Base-by-base conservation (phyloP, 2,888 invertebrate genomes). In the Caenorhabditis doughertyi region DNA sequence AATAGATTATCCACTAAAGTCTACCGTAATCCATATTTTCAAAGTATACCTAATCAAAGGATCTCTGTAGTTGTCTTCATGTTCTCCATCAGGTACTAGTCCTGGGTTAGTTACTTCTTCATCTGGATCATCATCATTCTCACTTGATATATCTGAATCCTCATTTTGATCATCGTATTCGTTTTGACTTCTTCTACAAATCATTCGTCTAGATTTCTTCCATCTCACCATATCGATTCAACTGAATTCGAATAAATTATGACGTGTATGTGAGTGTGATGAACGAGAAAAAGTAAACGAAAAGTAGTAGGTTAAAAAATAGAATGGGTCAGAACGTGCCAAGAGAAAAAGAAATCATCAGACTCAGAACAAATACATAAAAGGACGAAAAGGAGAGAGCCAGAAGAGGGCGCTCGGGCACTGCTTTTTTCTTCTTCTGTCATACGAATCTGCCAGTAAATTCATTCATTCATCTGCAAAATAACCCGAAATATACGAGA, bases 341-440 rank as follows among this genome's bases (percentile, higher is more conserved):
- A 44, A 47, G 29, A 55, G 53, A 67, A 39, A 39, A 55, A 58
- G 29, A 32, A 42, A 60, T 58, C 39, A 71, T 71, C 60, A 62
- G 49, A 72, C 58, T 47, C 47, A 72, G 74, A 74, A 74, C 74
- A 74, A 74, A 74, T 49, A 74, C 56, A 74, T 65, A 74, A 74
- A 74, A 58, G 65, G 74, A 39, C 32, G 47, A 47, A 9, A 23
- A 21, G 25, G 39, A n/a, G 39, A 23, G 32, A 27, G 60, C 11
- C 27, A 21, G 25, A 35, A 21, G 25, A 39, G 47, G 18, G 62
- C 4, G 25, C 64, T 18, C 25, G n/a, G 29, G 49, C 51, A 65
- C 35, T 39, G 51, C 35, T 35, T 49, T 49, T 49, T 65, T 23
- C 25, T 13, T 21, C 21, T 35, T 55, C 55, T 51, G 53, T 53